Base-by-base conservation (phyloP, 2,797 vertebrate genomes). In the Schizothorax lantsangensis region DNA sequence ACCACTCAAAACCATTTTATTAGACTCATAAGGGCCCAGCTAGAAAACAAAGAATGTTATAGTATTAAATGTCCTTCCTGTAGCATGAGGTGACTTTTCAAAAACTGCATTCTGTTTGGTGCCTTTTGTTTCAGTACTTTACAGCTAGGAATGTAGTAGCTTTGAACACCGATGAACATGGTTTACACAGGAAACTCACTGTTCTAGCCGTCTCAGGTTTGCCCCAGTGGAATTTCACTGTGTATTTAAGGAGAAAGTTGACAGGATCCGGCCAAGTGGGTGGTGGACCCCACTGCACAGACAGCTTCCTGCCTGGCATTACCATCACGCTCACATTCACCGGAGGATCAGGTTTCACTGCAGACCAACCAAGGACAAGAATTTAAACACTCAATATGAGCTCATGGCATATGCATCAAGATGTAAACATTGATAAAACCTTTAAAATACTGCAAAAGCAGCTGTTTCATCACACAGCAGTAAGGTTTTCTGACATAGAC, bases 331-430 rank as follows among this genome's bases (percentile, higher is more conserved):
- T 90, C 30, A 96, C 77, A 11, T 94, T 68, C 19, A 93, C 89
- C 0, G 95, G 95, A 73, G 94, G 94, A 88, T 96, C 93, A 26
- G 95, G 96, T 91, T 95, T 96, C 88, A 96, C 96, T 96, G 73
- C 26, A 89, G 19, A 87, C 21, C 30, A 87, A 19, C 75, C 17
- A 84, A 6, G 77, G 0, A 69, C 3, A 79, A 36, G 73, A 30
- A 84, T 14, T n/a, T 26, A 45, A 72, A 81, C 57, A 81, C 8
- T 71, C 47, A 72, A 5, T 68, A 19, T 36, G 23, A 75, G 17
- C 17, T 40, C 15, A 79, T 72, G 33, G 19, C 36, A 23, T 10
- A 52, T 54, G 43, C n/a, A 78, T 71, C n/a, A 15, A 74, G 45
- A 74, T 79, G 54, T 45, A 64, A 77, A 59, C 40, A 54, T 12